A percentile compares a stretch with the other conserved stretches of the same genome.
phyloP scores from a whole-genome alignment of 2,797 vertebrate genomes.

The Rhabdomys pumilio region DNA sequence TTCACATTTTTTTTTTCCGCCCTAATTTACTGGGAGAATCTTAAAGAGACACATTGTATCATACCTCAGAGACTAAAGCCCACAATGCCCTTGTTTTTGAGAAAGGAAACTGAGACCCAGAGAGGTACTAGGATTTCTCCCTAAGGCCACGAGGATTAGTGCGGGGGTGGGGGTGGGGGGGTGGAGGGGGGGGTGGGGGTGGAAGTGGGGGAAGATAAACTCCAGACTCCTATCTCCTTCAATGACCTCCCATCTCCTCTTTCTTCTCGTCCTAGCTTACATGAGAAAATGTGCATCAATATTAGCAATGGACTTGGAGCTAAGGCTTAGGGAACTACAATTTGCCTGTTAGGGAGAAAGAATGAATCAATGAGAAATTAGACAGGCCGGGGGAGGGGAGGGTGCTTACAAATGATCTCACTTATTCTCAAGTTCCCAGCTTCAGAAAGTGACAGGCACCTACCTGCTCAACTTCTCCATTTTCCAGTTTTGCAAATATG shows the following conservation, averaged over 20 bases:
- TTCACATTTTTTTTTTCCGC: constrained; percentile 73
- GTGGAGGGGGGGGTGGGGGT: not conserved
- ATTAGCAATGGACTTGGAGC: not conserved
- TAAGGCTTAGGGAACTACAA: constrained; percentile 19
- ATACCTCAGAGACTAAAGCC: constrained; percentile 27
- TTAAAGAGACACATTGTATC: constrained; percentile 48
- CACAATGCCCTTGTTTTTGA: not conserved
- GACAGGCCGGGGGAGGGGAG: constrained; percentile 32
- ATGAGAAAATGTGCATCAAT: not conserved
- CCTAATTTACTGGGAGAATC: constrained; percentile 72
- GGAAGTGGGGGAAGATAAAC: not conserved
- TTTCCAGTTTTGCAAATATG: constrained; percentile 57
- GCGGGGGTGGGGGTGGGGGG: no score
- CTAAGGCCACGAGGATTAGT: not conserved
- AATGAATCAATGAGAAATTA: constrained; percentile 43
- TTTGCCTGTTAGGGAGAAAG: not conserved
- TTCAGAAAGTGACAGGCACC: not conserved
- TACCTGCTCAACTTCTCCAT: constrained; percentile 33
- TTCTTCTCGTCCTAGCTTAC: constrained; percentile 1
- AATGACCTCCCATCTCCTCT: not conserved
- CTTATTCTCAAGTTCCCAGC: constrained; percentile 52
- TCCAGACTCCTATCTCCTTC: not conserved
- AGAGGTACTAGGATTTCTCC: constrained; percentile 19
- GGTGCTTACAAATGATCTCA: not conserved
- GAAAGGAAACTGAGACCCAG: constrained; percentile 57